Evolutionary conservation across 2,113 vertebrate species (phyloP).

Genomic region (Maylandia zebra): DNA sequence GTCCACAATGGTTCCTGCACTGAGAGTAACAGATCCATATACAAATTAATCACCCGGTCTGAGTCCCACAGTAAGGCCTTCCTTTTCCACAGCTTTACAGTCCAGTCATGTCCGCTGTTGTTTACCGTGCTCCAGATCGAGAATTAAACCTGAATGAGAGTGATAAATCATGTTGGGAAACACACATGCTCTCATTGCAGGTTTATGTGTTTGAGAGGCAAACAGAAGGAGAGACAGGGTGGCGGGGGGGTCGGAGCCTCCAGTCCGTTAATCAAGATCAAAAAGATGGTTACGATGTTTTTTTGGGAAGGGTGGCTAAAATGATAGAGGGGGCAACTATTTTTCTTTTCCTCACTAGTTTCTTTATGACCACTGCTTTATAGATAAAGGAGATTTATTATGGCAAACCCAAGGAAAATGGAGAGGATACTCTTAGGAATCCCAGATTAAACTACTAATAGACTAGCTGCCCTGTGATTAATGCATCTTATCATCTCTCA

Average conservation of each 20-base stretch:
- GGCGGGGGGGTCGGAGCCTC: not conserved
- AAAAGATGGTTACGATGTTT: slow-evolving; percentile 49
- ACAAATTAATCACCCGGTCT: slow-evolving; percentile 66
- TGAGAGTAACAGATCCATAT: slow-evolving; percentile 67
- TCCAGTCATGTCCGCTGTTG: slow-evolving; percentile 71
- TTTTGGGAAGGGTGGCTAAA: slow-evolving; percentile 32
- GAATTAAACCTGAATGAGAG: slow-evolving; percentile 76
- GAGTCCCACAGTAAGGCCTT: slow-evolving; percentile 50
- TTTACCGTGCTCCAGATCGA: slow-evolving; percentile 69
- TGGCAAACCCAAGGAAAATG: slow-evolving; percentile 55
- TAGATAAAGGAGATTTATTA: slow-evolving; percentile 67
- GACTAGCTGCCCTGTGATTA: slow-evolving; percentile 52
- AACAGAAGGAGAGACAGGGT: slow-evolving; percentile 42
- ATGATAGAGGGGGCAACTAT: slow-evolving; percentile 47
- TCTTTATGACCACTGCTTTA: slow-evolving; percentile 54
- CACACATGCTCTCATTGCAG: slow-evolving; percentile 58
- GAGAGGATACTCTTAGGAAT: slow-evolving; percentile 57
- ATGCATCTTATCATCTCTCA: slow-evolving; percentile 62
- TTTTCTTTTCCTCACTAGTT: slow-evolving; percentile 40
- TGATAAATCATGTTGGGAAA: slow-evolving; percentile 67
- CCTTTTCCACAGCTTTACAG: slow-evolving; percentile 57
- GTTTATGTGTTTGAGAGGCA: slow-evolving; percentile 60
- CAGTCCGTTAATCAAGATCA: slow-evolving; percentile 62
- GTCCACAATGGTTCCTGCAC: slow-evolving; percentile 59
- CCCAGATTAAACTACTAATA: slow-evolving; percentile 62